Evolutionary conservation across 2,888 invertebrate species (phyloP).

Genomic region (Dorcus hopei): DNA sequence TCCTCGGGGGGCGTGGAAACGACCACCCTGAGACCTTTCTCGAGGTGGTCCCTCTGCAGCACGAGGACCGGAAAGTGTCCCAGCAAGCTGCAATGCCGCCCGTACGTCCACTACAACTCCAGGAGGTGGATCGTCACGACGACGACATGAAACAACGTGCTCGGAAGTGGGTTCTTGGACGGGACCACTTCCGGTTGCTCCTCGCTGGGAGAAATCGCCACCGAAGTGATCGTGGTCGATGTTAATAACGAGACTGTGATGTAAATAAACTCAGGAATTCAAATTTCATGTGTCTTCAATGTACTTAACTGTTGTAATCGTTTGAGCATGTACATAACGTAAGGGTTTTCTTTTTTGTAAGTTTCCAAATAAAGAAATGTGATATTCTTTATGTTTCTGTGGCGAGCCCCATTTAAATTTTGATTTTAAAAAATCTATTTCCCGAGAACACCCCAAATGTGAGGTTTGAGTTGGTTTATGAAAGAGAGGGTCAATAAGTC

Average conservation of each 20-base stretch:
- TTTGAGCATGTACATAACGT: too few relatives aligned
- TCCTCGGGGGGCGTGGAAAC: slow-evolving; percentile 46
- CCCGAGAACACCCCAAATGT: too few relatives aligned
- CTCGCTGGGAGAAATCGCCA: slow-evolving; percentile 20
- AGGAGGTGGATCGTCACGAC: slow-evolving; percentile 44
- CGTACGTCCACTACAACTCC: slow-evolving; percentile 37
- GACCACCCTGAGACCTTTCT: slow-evolving; percentile 42
- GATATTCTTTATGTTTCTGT: too few relatives aligned
- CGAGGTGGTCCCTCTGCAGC: slow-evolving; percentile 43
- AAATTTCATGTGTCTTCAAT: too few relatives aligned
- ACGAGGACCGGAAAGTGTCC: slow-evolving; percentile 25
- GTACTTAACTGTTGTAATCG: too few relatives aligned
- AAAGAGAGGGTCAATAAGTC: too few relatives aligned
- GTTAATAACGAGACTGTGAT: slow-evolving; percentile 29
- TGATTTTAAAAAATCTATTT: too few relatives aligned
- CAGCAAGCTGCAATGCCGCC: slow-evolving; percentile 24
- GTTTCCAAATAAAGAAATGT: too few relatives aligned
- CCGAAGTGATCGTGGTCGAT: slow-evolving; percentile 29
- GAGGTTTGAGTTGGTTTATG: too few relatives aligned
- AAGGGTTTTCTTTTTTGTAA: too few relatives aligned
- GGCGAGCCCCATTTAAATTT: too few relatives aligned
- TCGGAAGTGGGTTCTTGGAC: slow-evolving; percentile 21
- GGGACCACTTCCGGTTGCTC: slow-evolving; percentile 16
- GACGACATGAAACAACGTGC: slow-evolving; percentile 39
- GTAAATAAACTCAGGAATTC: slow-evolving; percentile 10